phyloP scores from a whole-genome alignment of 2,113 vertebrate species.

The Nothoprocta perdicaria region DNA sequence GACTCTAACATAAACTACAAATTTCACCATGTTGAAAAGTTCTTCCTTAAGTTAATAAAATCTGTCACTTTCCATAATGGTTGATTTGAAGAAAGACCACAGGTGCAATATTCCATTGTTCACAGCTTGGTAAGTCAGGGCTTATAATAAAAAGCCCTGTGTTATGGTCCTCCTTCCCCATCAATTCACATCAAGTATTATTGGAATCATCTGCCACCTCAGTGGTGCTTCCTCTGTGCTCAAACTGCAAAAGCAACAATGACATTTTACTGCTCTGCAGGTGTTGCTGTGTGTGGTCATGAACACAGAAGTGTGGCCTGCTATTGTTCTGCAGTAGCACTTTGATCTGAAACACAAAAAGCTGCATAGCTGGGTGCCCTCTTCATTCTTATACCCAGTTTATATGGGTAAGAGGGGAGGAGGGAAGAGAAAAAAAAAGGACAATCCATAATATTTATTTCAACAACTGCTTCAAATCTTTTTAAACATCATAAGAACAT shows the following conservation, averaged over 20 bases:
- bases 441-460: slow-evolving; percentile 83
- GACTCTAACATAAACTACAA: slow-evolving; percentile 73
- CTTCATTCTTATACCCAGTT: slow-evolving; percentile 54
- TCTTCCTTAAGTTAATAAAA: slow-evolving; percentile 83
- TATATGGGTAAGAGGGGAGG: neutral
- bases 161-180: slow-evolving; percentile 73
- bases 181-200: slow-evolving; percentile 80
- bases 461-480: slow-evolving; percentile 81
- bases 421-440: neutral
- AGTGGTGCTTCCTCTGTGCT: slow-evolving; percentile 76
- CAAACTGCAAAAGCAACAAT: slow-evolving; percentile 77
- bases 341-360: slow-evolving; percentile 88
- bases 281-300: slow-evolving; percentile 83
- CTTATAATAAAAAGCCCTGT: slow-evolving; percentile 79
- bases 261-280: slow-evolving; percentile 87
- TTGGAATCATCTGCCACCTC: slow-evolving; percentile 78
- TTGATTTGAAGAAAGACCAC: slow-evolving; percentile 76
- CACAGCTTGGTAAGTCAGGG: slow-evolving; percentile 68
- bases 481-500: slow-evolving; percentile 85
- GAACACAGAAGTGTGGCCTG: slow-evolving; percentile 77
- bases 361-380: slow-evolving; percentile 81
- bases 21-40: slow-evolving; percentile 74
- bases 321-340: slow-evolving; percentile 86
- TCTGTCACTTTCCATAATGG: slow-evolving; percentile 81
- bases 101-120: slow-evolving; percentile 76